Base-by-base conservation (phyloP, 1,140 invertebrate species). In the Drosophila elegans region DNA sequence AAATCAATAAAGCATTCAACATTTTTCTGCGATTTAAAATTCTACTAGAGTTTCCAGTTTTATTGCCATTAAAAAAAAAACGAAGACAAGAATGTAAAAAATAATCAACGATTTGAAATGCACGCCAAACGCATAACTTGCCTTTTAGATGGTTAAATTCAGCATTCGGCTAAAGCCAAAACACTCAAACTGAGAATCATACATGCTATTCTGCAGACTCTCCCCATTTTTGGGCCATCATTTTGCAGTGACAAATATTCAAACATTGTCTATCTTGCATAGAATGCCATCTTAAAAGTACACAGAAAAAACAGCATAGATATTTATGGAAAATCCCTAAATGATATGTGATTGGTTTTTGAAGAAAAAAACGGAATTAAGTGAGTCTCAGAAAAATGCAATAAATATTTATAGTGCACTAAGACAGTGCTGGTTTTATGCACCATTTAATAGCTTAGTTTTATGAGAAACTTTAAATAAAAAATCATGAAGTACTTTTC, bases 201-300 rank as follows among this genome's bases (percentile, higher is more conserved):
- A 27, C 12, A 32, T 21, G 36, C 2, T 25, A 25, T 34, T 67
- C 42, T 45, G n/a, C 12, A 55, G 55, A 41, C 48, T 41, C 51
- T 57, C 52, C 46, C 56, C 41, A 61, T 44, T 67, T 68, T 45
- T 21, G 16, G 9, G 16, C 32, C 13, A 54, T 12, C 41, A 27
- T 39, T 48, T 62, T 73, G 42, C 55, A 62, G 13, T 56, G 63
- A 44, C 62, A 75, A 67, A 75, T 67, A 66, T 53, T 46, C 29
- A 48, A 36, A 51, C 10, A 9, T n/a, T 34, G 32, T 42, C 34
- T 27, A n/a, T 71, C 41, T 69, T 13, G 61, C 29, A n/a, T 12
- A 49, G 34, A 69, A 69, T 56, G 11, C 0, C 16, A 21, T 21
- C 16, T 21, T 21, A 21, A 21, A 21, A 21, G 16, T 21, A 21